Percentiles rank a stretch among this genome's conserved stretches.
These are phyloP conservation scores for Brachionus angularis DNA, from an alignment of 1,140 invertebrate species.

Conservation along the genomic window DNA sequence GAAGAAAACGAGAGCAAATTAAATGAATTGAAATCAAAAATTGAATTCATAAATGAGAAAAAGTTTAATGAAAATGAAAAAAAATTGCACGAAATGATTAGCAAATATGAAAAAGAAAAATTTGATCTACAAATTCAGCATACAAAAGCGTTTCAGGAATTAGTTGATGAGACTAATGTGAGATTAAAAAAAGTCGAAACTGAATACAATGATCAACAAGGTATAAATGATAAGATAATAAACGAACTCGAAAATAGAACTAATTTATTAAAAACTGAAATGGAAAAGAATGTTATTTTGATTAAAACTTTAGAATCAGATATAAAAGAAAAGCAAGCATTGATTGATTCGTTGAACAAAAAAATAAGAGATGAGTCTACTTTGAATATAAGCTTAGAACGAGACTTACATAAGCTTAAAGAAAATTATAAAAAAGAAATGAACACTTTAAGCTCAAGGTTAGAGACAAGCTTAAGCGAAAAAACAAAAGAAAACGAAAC, in stretches of 20 bases:
- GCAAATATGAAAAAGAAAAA: slow-evolving; percentile 57
- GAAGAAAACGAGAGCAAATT: slow-evolving; percentile 51
- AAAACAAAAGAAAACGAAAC: not conserved
- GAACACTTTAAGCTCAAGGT: not conserved
- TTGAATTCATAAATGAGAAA: slow-evolving; percentile 47
- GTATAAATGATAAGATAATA: slow-evolving; percentile 50
- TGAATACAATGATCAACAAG: slow-evolving; percentile 54
- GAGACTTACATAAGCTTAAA: not conserved
- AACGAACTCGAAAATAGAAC: slow-evolving; percentile 54
- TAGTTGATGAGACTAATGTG: slow-evolving; percentile 56
- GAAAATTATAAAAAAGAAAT: slow-evolving; percentile 11
- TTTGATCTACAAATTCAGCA: slow-evolving; percentile 58
- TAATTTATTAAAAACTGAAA: slow-evolving; percentile 54
- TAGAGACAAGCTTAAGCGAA: not conserved
- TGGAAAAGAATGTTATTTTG: slow-evolving; percentile 48
- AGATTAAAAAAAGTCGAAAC: slow-evolving; percentile 55
- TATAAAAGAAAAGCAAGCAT: slow-evolving; percentile 15
- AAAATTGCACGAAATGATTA: slow-evolving; percentile 50
- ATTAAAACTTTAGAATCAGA: slow-evolving; percentile 15
- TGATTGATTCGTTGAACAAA: slow-evolving; percentile 28
- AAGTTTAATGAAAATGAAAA: slow-evolving; percentile 50
- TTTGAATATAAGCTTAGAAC: not conserved
- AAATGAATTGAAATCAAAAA: slow-evolving; percentile 49
- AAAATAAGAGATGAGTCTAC: slow-evolving; percentile 2
- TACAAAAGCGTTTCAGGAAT: slow-evolving; percentile 57